These are phyloP conservation scores for Cirrhinus mrigala DNA, from an alignment of 2,797 vertebrate genomes.

Conservation along the genomic window DNA sequence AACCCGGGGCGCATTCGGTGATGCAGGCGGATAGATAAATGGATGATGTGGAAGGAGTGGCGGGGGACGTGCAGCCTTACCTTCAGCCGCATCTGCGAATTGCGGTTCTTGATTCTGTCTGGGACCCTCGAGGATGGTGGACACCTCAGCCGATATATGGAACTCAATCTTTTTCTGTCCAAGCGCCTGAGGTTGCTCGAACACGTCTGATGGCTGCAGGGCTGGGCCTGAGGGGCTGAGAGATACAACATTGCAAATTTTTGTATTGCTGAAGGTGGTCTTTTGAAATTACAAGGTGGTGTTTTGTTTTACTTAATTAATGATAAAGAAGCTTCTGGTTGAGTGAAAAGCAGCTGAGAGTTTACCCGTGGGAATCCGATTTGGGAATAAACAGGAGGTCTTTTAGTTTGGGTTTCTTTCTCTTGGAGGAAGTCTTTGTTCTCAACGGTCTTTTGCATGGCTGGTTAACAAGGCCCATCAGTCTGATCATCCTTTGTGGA, in stretches of 20 bases:
- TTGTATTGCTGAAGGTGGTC: neutral
- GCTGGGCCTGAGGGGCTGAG: slow-evolving; percentile 80
- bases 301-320: slow-evolving; percentile 9
- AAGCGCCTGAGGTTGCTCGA: slow-evolving; percentile 87
- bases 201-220: slow-evolving; percentile 91
- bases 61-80: slow-evolving; percentile 68
- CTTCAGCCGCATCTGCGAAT: slow-evolving; percentile 71
- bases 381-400: slow-evolving; percentile 86
- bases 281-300: neutral
- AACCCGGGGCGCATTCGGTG: slow-evolving; percentile 31
- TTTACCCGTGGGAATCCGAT: slow-evolving; percentile 84
- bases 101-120: slow-evolving; percentile 54
- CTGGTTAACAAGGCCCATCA: slow-evolving; percentile 93
- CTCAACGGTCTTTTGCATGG: slow-evolving; percentile 90
- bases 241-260: slow-evolving; percentile 28
- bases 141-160: slow-evolving; percentile 87
- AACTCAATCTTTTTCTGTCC: slow-evolving; percentile 93
- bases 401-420: slow-evolving; percentile 94
- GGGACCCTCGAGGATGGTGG: slow-evolving; percentile 75
- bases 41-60: slow-evolving; percentile 21
- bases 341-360: slow-evolving; percentile 14
- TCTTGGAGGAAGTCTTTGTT: slow-evolving; percentile 83
- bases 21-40: slow-evolving; percentile 16
- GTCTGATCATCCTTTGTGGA: slow-evolving; percentile 83
- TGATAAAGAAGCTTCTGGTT: neutral